Conservation (phyloP, 1,140 invertebrate genomes). For the Akabosia matsudoensis region DNA sequence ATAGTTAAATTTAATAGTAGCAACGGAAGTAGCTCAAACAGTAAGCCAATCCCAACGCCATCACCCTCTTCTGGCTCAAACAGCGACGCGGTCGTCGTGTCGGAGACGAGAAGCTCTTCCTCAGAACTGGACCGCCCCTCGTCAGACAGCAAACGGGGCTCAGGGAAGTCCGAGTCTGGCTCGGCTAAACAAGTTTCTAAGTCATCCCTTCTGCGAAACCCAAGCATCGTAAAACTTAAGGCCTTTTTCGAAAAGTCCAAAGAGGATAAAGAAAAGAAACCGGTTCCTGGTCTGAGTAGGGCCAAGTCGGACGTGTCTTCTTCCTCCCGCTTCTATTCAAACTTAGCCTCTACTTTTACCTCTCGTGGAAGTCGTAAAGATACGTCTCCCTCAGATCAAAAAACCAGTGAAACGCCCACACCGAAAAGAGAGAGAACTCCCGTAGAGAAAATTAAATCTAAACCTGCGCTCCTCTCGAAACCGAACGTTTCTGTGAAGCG, state of each 20-base stretch:
- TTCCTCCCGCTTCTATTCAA: slow-evolving; percentile 37
- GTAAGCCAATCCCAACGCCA: slow-evolving; percentile 9
- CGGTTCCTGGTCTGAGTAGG: slow-evolving; percentile 38
- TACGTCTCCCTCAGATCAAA: slow-evolving; percentile 38
- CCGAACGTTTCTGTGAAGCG: slow-evolving; percentile 48
- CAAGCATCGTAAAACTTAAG: slow-evolving; percentile 55
- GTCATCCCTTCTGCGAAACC: slow-evolving; percentile 49
- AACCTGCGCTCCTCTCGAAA: slow-evolving; percentile 41
- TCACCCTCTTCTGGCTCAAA: slow-evolving; percentile 3
- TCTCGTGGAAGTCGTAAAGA: slow-evolving; percentile 22
- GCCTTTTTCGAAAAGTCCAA: slow-evolving; percentile 54
- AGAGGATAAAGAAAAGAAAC: slow-evolving; percentile 37
- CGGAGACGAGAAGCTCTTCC: not conserved
- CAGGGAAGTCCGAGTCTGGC: not conserved
- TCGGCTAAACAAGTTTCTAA: slow-evolving; percentile 41
- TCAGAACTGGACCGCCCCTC: not conserved
- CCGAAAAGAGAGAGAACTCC: slow-evolving; percentile 4
- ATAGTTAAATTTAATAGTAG: not conserved
- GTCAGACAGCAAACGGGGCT: not conserved
- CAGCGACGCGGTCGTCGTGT: not conserved
- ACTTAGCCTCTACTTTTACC: slow-evolving; percentile 24
- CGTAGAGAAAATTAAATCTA: slow-evolving; percentile 25
- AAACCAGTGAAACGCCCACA: not conserved
- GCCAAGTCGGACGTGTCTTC: slow-evolving; percentile 44
- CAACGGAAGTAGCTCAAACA: slow-evolving; percentile 27